Evolutionary conservation across 2,113 vertebrate species (phyloP).

Genomic region (Pygathrix nemaeus): DNA sequence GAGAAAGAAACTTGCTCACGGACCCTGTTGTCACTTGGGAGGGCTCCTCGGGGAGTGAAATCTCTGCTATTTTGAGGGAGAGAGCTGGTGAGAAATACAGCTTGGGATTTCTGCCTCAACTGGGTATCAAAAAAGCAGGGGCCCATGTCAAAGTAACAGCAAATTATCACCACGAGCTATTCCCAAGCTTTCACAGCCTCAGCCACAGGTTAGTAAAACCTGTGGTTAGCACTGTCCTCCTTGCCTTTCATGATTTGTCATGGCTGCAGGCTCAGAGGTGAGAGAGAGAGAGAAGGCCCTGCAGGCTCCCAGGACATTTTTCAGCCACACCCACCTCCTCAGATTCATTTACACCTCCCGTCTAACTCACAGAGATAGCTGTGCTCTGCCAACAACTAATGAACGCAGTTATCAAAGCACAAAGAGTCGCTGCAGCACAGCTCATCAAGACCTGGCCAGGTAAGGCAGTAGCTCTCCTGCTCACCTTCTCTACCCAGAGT

Average conservation of each 20-base stretch:
- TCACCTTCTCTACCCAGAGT: not conserved
- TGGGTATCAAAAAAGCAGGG: not conserved
- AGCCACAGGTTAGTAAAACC: conserved; percentile 5
- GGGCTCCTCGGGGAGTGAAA: not conserved
- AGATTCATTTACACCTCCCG: conserved; percentile 44
- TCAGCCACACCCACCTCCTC: not conserved
- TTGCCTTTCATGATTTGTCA: not conserved
- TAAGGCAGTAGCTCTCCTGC: not conserved
- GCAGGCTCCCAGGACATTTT: not conserved
- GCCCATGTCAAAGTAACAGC: not conserved
- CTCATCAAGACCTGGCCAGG: fast-evolving
- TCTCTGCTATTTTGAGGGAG: not conserved
- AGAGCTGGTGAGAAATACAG: not conserved
- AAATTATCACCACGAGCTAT: conserved; percentile 14
- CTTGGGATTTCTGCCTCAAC: not conserved
- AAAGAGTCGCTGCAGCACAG: not conserved
- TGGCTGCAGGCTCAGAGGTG: not conserved
- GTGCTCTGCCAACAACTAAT: not conserved
- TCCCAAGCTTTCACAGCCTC: not conserved
- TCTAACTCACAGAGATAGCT: not conserved
- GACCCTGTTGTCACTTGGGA: not conserved
- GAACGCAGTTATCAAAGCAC: not conserved
- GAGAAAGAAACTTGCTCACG: not conserved
- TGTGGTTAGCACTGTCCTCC: not conserved
- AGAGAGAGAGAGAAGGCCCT: conserved; percentile 6